Evolutionary conservation across 2,888 invertebrate genomes (phyloP).

Genomic region (Nysson spinosus): DNA sequence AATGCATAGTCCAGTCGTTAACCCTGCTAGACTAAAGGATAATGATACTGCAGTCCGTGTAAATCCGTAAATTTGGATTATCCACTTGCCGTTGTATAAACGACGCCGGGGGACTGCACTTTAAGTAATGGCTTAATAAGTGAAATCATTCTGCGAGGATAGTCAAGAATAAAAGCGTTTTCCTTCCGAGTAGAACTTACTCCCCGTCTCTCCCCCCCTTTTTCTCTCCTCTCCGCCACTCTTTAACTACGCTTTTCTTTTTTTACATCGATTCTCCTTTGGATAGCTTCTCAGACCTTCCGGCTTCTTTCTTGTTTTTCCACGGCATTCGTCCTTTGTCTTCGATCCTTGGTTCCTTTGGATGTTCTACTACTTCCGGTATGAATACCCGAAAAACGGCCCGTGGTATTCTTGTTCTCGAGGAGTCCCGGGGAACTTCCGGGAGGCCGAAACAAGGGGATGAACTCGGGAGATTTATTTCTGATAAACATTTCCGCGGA

Average conservation of each 20-base stretch:
- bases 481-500: too few relatives aligned
- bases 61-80: conserved; percentile 3
- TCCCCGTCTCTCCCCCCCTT: too few relatives aligned
- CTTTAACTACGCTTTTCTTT: too few relatives aligned
- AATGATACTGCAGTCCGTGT: neutral
- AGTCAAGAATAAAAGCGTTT: conserved; percentile 1
- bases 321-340: neutral
- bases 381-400: neutral
- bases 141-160: neutral
- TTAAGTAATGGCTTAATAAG: conserved; percentile 8
- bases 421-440: too few relatives aligned
- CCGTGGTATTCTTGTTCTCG: too few relatives aligned
- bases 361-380: neutral
- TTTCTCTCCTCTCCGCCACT: too few relatives aligned
- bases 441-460: too few relatives aligned
- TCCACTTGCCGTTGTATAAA: neutral
- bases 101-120: neutral
- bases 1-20: too few relatives aligned
- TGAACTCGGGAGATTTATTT: too few relatives aligned
- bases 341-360: neutral
- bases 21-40: neutral
- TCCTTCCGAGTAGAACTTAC: neutral
- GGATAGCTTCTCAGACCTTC: neutral
- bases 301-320: neutral
- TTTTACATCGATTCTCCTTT: neutral